Conservation (phyloP, 2,797 vertebrate genomes). For the Novumbra hubbsi region DNA sequence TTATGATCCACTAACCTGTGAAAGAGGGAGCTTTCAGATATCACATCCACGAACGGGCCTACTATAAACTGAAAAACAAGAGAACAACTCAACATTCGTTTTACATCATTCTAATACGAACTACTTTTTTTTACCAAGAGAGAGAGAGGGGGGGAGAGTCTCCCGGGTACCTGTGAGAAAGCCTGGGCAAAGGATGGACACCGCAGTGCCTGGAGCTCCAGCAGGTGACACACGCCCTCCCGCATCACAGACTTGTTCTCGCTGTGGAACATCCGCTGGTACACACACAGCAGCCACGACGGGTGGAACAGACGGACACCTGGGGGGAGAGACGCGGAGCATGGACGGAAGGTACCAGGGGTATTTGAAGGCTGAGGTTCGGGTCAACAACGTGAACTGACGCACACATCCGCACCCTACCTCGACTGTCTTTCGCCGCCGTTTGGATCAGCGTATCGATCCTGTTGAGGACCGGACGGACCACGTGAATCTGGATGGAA, state of each 20-base stretch:
- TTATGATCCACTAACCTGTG: slow-evolving; percentile 74
- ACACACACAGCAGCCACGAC: slow-evolving; percentile 90
- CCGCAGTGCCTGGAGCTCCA: slow-evolving; percentile 80
- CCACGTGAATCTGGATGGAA: slow-evolving; percentile 85
- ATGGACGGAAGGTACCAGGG: neutral
- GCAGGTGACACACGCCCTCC: slow-evolving; percentile 86
- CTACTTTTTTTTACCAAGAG: too few species aligned
- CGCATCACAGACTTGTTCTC: slow-evolving; percentile 90
- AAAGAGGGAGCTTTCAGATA: slow-evolving; percentile 89
- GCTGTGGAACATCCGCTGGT: slow-evolving; percentile 94
- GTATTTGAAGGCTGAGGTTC: neutral
- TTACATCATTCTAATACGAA: too few species aligned
- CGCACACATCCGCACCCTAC: slow-evolving; percentile 55
- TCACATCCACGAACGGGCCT: slow-evolving; percentile 88
- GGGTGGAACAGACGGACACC: slow-evolving; percentile 80
- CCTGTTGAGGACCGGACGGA: slow-evolving; percentile 90
- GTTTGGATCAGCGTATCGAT: slow-evolving; percentile 84
- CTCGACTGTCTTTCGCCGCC: slow-evolving; percentile 72
- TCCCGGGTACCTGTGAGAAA: slow-evolving; percentile 80
- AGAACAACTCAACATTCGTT: too few species aligned
- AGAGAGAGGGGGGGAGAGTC: too few species aligned
- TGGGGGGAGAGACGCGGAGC: slow-evolving; percentile 32
- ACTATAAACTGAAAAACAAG: slow-evolving; percentile 80
- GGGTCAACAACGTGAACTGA: slow-evolving; percentile 55
- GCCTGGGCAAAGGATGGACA: slow-evolving; percentile 70